Conservation (phyloP, 2,888 invertebrate genomes). For the Theretra japonica region DNA sequence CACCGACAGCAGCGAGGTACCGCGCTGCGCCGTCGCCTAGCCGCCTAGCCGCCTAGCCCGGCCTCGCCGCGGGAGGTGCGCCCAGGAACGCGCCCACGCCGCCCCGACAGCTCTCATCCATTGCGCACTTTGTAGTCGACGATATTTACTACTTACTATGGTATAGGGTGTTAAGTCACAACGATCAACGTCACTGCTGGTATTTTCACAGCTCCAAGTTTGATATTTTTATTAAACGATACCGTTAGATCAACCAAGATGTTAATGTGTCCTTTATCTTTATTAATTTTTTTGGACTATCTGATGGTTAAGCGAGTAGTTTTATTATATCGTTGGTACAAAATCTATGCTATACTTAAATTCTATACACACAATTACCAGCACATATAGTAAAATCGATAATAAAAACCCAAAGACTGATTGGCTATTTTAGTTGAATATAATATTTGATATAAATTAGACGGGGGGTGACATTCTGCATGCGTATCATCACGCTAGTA, state of each 20-base stretch:
- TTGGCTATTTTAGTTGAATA: background rate
- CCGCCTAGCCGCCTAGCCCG: constrained; percentile 36
- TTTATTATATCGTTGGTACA: no score
- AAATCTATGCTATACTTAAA: background rate
- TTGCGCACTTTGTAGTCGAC: background rate
- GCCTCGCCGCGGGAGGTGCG: constrained; percentile 48
- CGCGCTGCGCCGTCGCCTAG: constrained; percentile 73
- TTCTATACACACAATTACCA: background rate
- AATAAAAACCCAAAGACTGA: constrained; percentile 8
- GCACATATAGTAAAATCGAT: background rate
- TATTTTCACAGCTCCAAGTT: no score
- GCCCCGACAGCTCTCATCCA: background rate
- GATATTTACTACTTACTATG: background rate
- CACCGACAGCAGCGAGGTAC: constrained; percentile 82
- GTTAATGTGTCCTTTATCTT: no score
- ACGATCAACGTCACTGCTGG: no score
- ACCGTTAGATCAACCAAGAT: no score
- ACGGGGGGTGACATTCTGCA: constrained; percentile 35
- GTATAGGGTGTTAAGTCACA: no score
- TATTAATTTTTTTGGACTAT: no score
- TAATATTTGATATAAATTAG: background rate
- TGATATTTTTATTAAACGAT: no score
- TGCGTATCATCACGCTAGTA: constrained; percentile 48
- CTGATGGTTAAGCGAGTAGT: no score
- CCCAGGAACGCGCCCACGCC: constrained; percentile 42